Base-by-base conservation (phyloP, 1,140 invertebrate genomes). In the Macrotrachela quadricornifera region DNA sequence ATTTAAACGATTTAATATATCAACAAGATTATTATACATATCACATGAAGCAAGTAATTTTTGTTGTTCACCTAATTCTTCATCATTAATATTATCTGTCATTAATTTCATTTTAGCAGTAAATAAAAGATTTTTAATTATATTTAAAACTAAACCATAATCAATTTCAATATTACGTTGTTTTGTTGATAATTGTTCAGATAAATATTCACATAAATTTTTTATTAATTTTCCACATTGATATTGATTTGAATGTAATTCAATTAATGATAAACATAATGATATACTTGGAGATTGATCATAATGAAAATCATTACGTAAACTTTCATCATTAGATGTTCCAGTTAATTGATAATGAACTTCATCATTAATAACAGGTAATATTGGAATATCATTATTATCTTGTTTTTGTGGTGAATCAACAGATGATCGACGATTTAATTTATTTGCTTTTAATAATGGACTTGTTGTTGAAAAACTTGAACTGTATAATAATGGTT, bases 231-330 rank as follows among this genome's bases (percentile, higher is more conserved):
- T 59, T 54, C 62, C 77, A 70, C 62, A 72, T 62, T 62, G 69
- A 13, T 58, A 66, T 39, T 68, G 62, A 57, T 82, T 77, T 10
- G 78, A 79, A 65, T 87, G 82, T 63, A 83, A 76, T 61, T 80
- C 78, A 55, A 88, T 71, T 51, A 90, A 79, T 3, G 83, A 79
- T 38, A 87, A 68, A 61, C 83, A 85, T 1, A 88, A 64, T 0
- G 82, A 80, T 12, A 85, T 80, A 68, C 81, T 86, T 0, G 85
- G 85, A 4, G 83, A 81, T 69, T 73, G 59, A 40, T 57, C 48
- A 41, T 15, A 54, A 41, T 43, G 47, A 37, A 57, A 61, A 56
- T 40, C 30, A 30, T 46, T 18, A 3, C 51, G 12, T 6, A 53
- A 9, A 46, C 46, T 44, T n/a, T 46, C 36, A 16, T 53, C 51